Evolutionary conservation across 1,140 invertebrate genomes (phyloP).

Genomic region (Habropoda laboriosa): DNA sequence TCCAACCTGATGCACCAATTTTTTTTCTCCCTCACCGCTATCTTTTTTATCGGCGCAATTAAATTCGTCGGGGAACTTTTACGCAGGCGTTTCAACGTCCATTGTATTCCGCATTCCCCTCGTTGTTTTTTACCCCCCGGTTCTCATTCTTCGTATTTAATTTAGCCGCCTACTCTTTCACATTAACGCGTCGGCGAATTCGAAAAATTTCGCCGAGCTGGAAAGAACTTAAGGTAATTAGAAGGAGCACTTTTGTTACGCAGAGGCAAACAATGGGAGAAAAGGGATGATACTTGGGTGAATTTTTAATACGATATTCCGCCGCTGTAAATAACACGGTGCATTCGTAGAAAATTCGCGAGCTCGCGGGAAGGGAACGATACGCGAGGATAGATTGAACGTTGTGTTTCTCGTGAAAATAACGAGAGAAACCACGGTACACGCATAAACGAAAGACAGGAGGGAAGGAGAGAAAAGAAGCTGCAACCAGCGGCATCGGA

Average conservation of each 20-base stretch:
- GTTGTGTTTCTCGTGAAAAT: neutral
- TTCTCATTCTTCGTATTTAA: no score
- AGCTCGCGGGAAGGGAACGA: no score
- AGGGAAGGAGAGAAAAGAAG: neutral
- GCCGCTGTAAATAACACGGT: no score
- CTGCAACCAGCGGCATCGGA: neutral
- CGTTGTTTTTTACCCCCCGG: neutral
- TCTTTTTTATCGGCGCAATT: conserved; percentile 1
- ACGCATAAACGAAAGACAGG: neutral
- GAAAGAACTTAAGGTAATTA: neutral
- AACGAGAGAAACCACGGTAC: conserved; percentile 37
- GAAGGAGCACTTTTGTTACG: neutral
- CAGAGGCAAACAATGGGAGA: no score
- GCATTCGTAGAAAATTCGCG: no score
- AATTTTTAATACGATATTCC: neutral
- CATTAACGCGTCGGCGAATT: neutral
- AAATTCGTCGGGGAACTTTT: neutral
- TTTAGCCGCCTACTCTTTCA: neutral
- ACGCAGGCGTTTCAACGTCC: neutral
- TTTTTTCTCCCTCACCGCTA: neutral
- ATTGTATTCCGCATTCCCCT: no score
- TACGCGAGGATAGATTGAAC: neutral
- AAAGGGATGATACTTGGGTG: no score
- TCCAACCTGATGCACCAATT: neutral
- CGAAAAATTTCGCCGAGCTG: neutral